These are phyloP conservation scores for Ceratina calcarata DNA, from an alignment of 1,140 invertebrate species.

Conservation along the genomic window DNA sequence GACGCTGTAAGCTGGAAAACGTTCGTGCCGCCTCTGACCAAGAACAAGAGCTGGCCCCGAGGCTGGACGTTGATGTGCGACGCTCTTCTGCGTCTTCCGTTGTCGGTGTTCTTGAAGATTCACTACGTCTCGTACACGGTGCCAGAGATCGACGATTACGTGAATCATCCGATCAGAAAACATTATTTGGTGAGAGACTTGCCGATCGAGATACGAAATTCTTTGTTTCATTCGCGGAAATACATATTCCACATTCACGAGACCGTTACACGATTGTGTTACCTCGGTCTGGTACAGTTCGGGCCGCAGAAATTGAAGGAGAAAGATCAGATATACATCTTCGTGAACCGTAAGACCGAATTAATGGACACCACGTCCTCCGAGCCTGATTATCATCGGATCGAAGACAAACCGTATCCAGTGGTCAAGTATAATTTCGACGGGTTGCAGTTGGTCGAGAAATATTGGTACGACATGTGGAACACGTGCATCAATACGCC, in stretches of 20 bases:
- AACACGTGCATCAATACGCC: constrained; percentile 85
- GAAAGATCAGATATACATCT: constrained; percentile 88
- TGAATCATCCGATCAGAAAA: constrained; percentile 86
- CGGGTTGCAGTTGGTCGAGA: constrained; percentile 81
- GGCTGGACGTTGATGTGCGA: constrained; percentile 90
- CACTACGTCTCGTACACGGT: constrained; percentile 83
- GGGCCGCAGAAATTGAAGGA: constrained; percentile 85
- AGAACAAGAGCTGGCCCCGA: constrained; percentile 82
- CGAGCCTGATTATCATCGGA: constrained; percentile 83
- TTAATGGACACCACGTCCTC: constrained; percentile 86
- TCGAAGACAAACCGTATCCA: constrained; percentile 83
- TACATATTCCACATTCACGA: constrained; percentile 85
- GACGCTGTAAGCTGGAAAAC: constrained; percentile 87
- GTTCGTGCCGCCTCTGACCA: constrained; percentile 86
- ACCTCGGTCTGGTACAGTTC: constrained; percentile 87
- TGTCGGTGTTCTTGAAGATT: constrained; percentile 87
- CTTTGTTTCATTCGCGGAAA: constrained; percentile 82
- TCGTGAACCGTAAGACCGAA: constrained; percentile 83
- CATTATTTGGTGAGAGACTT: constrained; percentile 84
- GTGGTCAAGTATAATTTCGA: constrained; percentile 82
- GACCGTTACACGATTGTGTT: constrained; percentile 82
- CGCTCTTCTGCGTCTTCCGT: constrained; percentile 86
- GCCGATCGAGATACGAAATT: constrained; percentile 76
- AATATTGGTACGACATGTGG: constrained; percentile 89
- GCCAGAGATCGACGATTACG: constrained; percentile 82